phyloP scores from a whole-genome alignment of 92 coral and sea anemone species.

The Porites cylindrica region DNA sequence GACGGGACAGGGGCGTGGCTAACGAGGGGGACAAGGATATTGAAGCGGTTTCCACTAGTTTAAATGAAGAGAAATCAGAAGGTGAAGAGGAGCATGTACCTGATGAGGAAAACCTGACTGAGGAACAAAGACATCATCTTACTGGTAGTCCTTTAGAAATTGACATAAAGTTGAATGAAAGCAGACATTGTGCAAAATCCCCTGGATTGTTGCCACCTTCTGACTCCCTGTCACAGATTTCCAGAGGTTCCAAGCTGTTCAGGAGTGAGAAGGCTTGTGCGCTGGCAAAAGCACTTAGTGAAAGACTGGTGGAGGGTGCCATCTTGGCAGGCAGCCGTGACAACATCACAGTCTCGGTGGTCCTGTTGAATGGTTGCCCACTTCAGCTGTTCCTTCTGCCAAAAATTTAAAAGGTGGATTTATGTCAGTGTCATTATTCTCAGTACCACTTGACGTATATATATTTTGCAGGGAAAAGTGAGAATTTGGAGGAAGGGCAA shows the following conservation, averaged over 20 bases:
- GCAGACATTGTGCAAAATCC: not conserved
- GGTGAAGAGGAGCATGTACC: not conserved
- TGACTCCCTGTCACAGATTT: not conserved
- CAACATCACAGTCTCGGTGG: conserved; percentile 86
- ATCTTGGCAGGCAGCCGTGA: conserved; percentile 88
- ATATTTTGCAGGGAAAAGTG: not conserved
- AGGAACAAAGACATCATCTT: not conserved
- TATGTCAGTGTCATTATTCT: not conserved
- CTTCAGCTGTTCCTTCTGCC: conserved; percentile 87
- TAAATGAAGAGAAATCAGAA: not conserved
- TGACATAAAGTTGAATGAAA: conserved; percentile 23
- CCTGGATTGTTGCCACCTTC: not conserved
- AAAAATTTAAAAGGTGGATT: conserved; percentile 25
- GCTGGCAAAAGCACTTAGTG: conserved; percentile 84
- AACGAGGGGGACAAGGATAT: not conserved
- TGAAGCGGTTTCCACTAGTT: not conserved
- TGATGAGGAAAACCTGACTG: not conserved
- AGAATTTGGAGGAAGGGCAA: not conserved
- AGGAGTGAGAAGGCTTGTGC: conserved; percentile 73
- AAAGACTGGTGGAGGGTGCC: conserved; percentile 91
- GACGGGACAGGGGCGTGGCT: conserved; percentile 9
- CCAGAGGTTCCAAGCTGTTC: conserved; percentile 4
- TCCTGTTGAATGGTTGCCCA: conserved; percentile 84
- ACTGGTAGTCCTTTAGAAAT: not conserved
- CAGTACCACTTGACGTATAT: not conserved